A percentile compares a stretch with the other conserved stretches of the same genome.
Conservation (phyloP, 2,888 invertebrate genomes). For the Ommatoiulus sabulosus region DNA sequence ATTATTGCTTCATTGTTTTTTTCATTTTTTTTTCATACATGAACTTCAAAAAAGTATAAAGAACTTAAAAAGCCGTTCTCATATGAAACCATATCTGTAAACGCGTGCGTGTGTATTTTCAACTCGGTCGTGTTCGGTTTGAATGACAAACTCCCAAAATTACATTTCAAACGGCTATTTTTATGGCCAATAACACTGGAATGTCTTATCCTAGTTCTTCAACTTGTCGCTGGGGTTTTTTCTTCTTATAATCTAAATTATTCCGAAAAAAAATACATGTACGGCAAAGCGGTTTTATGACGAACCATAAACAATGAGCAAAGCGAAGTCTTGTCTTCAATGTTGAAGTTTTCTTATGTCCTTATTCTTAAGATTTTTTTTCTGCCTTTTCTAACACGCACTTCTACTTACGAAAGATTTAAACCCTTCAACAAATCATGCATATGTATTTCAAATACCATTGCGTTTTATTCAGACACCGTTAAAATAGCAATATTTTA, state of each 20-base stretch:
- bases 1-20: constrained; percentile 34
- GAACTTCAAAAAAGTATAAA: not conserved
- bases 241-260: constrained; percentile 1
- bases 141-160: constrained; percentile 1
- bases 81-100: not conserved
- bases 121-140: constrained; percentile 2
- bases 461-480: not conserved
- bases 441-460: not conserved
- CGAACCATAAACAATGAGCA: constrained; percentile 24
- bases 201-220: not conserved
- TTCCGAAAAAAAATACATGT: constrained; percentile 18
- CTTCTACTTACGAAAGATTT: constrained; percentile 13
- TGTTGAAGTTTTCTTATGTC: not conserved
- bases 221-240: not conserved
- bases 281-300: not conserved
- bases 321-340: constrained; percentile 5
- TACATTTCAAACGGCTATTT: constrained; percentile 22
- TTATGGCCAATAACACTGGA: not conserved
- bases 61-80: not conserved
- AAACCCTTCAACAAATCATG: constrained; percentile 24
- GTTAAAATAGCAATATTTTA: not conserved
- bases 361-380: not conserved
- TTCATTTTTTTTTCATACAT: not conserved
- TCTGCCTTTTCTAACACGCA: not conserved
- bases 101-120: not conserved